Evolutionary conservation across 2,797 vertebrate species (phyloP).

Genomic region (Discoglossus pictus): DNA sequence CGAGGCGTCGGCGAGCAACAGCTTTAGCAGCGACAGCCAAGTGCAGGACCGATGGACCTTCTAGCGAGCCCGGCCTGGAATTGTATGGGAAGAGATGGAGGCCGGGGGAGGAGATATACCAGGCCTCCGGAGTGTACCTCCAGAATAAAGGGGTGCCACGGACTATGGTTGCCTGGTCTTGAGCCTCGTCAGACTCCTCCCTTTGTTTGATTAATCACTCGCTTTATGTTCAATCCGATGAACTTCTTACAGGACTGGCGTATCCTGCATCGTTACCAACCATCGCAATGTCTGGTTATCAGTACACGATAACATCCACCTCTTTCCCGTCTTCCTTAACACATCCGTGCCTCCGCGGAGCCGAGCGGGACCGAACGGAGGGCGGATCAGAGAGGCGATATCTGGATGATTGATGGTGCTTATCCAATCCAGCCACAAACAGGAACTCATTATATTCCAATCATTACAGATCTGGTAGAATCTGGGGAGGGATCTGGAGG

Average conservation of each 20-base stretch:
- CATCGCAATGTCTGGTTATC: background rate
- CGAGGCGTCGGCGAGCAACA: slow-evolving; percentile 65
- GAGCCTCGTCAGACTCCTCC: too few species aligned
- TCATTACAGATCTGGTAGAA: too few species aligned
- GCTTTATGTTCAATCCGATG: too few species aligned
- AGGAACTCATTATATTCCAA: too few species aligned
- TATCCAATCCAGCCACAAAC: too few species aligned
- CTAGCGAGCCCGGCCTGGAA: slow-evolving; percentile 63
- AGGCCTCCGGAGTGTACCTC: too few species aligned
- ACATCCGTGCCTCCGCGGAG: too few species aligned
- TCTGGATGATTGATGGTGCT: too few species aligned
- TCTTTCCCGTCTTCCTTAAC: background rate
- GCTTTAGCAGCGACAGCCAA: slow-evolving; percentile 81
- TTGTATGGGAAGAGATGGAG: slow-evolving; percentile 50
- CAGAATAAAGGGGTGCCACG: slow-evolving; percentile 51
- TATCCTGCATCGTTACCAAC: background rate
- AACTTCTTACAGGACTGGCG: too few species aligned
- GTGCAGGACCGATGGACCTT: slow-evolving; percentile 93
- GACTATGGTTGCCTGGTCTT: slow-evolving; percentile 52
- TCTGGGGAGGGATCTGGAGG: too few species aligned
- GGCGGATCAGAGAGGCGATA: too few species aligned
- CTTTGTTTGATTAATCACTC: background rate
- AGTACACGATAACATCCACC: background rate
- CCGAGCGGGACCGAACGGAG: too few species aligned
- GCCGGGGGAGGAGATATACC: background rate